phyloP scores from a whole-genome alignment of 2,797 vertebrate species.

The Tangara arthus region DNA sequence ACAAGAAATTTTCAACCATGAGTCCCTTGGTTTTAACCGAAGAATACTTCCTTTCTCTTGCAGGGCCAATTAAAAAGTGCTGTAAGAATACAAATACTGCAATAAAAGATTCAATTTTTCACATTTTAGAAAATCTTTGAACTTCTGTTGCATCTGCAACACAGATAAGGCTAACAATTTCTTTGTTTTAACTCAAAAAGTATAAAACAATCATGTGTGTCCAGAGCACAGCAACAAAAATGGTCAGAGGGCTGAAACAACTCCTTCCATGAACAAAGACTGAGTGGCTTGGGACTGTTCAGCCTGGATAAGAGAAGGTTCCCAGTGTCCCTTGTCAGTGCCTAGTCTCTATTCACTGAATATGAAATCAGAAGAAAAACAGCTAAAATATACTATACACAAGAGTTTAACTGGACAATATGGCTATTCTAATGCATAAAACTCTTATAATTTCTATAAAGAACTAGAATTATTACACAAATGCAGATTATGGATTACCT shows the following conservation, averaged over 20 bases:
- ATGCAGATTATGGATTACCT: background rate
- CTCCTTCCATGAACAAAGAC: background rate
- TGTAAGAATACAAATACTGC: background rate
- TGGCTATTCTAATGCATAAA: background rate
- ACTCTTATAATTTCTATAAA: background rate
- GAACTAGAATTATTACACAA: background rate
- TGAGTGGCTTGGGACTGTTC: background rate
- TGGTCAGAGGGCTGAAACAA: background rate
- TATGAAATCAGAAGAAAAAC: background rate
- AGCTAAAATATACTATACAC: background rate
- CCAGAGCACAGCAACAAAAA: background rate
- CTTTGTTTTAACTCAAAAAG: background rate
- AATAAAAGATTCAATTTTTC: background rate
- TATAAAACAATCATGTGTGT: background rate
- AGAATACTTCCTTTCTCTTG: background rate
- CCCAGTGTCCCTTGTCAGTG: background rate
- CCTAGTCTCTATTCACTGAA: background rate
- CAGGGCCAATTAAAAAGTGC: background rate
- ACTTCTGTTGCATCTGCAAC: background rate
- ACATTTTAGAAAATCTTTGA: background rate
- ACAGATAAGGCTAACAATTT: background rate
- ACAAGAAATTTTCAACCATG: background rate
- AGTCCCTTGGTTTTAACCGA: background rate
- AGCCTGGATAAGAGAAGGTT: background rate
- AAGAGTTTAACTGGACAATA: background rate